Percentiles rank a stretch among this genome's conserved stretches.
phyloP scores from a whole-genome alignment of 2,888 invertebrate species.

The Cordilura impudica region DNA sequence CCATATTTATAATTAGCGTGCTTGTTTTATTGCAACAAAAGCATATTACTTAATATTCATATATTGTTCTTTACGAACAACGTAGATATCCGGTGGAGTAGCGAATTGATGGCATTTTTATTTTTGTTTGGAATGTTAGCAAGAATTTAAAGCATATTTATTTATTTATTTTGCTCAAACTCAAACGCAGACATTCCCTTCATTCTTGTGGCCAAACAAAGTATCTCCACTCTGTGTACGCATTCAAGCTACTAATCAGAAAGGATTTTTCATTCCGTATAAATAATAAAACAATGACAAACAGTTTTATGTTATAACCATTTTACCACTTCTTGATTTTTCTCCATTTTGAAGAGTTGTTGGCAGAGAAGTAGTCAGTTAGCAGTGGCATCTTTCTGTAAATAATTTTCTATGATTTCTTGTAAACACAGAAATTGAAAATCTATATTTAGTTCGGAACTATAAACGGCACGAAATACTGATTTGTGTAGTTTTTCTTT shows the following conservation, averaged over 20 bases:
- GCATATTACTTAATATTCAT: too few relatives aligned
- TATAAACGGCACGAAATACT: too few relatives aligned
- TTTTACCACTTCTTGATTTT: background rate
- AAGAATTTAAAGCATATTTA: constrained; percentile 38
- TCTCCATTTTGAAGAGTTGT: background rate
- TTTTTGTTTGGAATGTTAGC: constrained; percentile 45
- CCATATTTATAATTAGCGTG: constrained; percentile 58
- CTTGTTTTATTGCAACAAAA: constrained; percentile 43
- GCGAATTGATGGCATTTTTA: constrained; percentile 16
- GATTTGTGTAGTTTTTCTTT: too few relatives aligned
- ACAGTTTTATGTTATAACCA: constrained; percentile 14
- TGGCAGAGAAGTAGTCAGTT: background rate
- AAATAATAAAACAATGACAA: constrained; percentile 47
- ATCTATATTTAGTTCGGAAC: too few relatives aligned
- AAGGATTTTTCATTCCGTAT: constrained; percentile 28
- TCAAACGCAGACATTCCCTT: background rate
- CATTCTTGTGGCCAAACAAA: constrained; percentile 18
- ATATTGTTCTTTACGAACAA: background rate
- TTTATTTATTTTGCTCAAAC: background rate
- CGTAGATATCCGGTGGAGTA: too few relatives aligned
- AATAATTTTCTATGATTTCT: too few relatives aligned
- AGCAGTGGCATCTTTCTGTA: too few relatives aligned
- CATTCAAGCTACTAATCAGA: constrained; percentile 37
- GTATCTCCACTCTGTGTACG: background rate
- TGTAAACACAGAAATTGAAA: too few relatives aligned